Percentiles rank a stretch among this genome's conserved stretches.
Conservation (phyloP, 2,888 invertebrate species). For the Hypselothyrea guttata region DNA sequence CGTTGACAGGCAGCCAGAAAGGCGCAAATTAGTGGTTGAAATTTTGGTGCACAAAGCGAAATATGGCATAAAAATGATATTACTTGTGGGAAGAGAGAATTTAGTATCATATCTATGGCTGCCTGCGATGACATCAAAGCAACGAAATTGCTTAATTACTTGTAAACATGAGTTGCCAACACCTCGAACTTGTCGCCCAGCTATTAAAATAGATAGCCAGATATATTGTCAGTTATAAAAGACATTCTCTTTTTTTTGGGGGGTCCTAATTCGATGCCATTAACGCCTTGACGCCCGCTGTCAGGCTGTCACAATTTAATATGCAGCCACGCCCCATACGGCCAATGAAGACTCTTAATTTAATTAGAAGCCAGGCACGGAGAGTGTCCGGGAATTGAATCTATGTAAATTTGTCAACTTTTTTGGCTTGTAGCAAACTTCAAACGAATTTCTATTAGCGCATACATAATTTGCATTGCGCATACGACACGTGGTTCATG, state of each 20-base stretch:
- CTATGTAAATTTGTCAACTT: conserved; percentile 70
- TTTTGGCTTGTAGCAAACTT: conserved; percentile 57
- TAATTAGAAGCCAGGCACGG: conserved; percentile 56
- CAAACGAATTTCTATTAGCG: conserved; percentile 58
- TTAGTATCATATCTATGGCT: conserved; percentile 10
- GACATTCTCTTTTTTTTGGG: conserved; percentile 1
- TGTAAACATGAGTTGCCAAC: conserved; percentile 74
- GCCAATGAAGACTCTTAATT: conserved; percentile 61
- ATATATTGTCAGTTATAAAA: conserved; percentile 35
- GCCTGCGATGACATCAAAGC: conserved; percentile 57
- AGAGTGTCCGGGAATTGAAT: conserved; percentile 41
- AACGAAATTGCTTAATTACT: conserved; percentile 70
- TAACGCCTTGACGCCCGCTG: conserved; percentile 64
- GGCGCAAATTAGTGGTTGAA: conserved; percentile 62
- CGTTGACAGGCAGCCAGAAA: conserved; percentile 39
- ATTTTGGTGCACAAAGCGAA: neutral
- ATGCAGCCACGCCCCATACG: conserved; percentile 52
- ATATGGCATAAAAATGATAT: too few species aligned
- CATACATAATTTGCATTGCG: conserved; percentile 56
- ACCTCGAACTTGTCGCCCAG: conserved; percentile 41
- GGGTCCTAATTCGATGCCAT: conserved; percentile 59
- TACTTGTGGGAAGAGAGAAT: conserved; percentile 31
- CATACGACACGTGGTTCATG: conserved; percentile 22
- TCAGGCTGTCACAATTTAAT: conserved; percentile 45
- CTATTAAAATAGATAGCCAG: conserved; percentile 29